Percentiles rank a stretch among this genome's conserved stretches.
Conservation (phyloP, 92 coral and sea anemone genomes). For the Porites evermanni region DNA sequence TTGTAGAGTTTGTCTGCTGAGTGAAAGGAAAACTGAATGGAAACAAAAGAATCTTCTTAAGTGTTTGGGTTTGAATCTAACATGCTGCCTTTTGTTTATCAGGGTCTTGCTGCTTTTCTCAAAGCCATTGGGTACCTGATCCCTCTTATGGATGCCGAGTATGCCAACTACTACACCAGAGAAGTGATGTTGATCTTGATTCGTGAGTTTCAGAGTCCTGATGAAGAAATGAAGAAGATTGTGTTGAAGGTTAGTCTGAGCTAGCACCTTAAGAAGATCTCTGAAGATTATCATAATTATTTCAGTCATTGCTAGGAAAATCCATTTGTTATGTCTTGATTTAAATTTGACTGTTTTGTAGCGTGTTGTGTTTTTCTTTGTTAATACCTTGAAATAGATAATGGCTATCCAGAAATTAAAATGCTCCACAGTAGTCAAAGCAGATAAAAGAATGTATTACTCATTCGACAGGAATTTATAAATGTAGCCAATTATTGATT, state of each 20-base stretch:
- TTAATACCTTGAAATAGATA: no score
- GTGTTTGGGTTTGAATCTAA: no score
- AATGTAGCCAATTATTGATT: no score
- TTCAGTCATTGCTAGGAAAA: background rate
- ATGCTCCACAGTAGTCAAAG: no score
- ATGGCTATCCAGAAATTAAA: no score
- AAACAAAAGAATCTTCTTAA: background rate
- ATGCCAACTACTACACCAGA: constrained; percentile 99
- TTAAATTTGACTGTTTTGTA: no score
- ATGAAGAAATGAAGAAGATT: constrained; percentile 99
- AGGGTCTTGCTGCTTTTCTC: constrained; percentile 99
- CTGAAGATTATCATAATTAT: background rate
- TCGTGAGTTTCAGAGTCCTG: constrained; percentile 99
- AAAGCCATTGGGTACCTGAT: constrained; percentile 99
- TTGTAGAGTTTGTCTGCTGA: background rate
- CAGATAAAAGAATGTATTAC: no score
- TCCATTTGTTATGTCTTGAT: no score
- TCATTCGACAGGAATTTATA: no score
- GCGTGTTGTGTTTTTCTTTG: no score
- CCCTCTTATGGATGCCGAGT: constrained; percentile 99
- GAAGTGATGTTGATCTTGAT: constrained; percentile 99
- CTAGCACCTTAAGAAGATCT: background rate
- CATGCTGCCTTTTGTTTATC: constrained; percentile 1
- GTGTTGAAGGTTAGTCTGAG: constrained; percentile 81
- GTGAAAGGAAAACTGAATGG: background rate